These are phyloP conservation scores for Styela plicata DNA, from an alignment of 23 tunicate species.

Conservation along the genomic window DNA sequence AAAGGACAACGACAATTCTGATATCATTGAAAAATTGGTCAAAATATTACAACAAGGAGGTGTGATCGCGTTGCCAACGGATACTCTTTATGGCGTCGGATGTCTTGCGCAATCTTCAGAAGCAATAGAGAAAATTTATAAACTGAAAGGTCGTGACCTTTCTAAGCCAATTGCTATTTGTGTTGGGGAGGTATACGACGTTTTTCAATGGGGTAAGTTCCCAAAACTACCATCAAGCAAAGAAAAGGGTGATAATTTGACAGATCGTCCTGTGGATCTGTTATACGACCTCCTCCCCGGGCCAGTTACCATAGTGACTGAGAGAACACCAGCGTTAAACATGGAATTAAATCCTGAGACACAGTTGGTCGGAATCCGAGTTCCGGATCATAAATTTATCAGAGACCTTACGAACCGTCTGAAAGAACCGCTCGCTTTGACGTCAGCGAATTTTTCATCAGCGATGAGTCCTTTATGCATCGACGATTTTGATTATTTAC, in stretches of 20 bases:
- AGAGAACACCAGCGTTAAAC: constrained; percentile 73
- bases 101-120: constrained; percentile 90
- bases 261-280: constrained; percentile 12
- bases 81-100: constrained; percentile 86
- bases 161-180: constrained; percentile 87
- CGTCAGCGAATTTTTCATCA: constrained; percentile 87
- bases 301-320: constrained; percentile 79
- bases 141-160: constrained; percentile 55
- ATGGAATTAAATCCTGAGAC: constrained; percentile 70
- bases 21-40: constrained; percentile 60
- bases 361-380: constrained; percentile 68
- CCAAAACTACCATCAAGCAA: not conserved
- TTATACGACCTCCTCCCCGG: constrained; percentile 81
- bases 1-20: constrained; percentile 51
- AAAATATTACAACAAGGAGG: constrained; percentile 68
- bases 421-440: constrained; percentile 84
- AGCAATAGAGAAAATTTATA: constrained; percentile 73
- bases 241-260: not conserved
- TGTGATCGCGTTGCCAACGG: constrained; percentile 78
- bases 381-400: constrained; percentile 74
- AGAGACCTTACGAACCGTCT: constrained; percentile 61
- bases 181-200: constrained; percentile 84
- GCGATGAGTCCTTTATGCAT: constrained; percentile 51
- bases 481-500: constrained; percentile 58
- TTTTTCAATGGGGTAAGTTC: constrained; percentile 60